These are phyloP conservation scores for Diadema setosum DNA, from an alignment of 35 echinoderm and acorn worm species.

Conservation along the genomic window DNA sequence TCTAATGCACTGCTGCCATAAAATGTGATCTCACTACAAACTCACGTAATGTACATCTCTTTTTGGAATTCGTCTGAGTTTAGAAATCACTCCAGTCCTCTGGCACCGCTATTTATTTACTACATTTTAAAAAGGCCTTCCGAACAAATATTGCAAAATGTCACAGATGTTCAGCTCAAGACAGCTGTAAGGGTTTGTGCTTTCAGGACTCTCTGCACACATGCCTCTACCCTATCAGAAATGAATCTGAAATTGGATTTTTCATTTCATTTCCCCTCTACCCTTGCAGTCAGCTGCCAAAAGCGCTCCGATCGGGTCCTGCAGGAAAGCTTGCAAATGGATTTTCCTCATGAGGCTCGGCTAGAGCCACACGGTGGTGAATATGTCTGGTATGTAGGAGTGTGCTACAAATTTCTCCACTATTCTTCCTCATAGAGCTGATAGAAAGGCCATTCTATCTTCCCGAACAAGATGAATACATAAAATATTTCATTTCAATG, in stretches of 20 bases:
- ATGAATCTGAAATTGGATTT: background rate
- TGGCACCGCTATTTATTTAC: background rate
- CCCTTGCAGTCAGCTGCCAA: background rate
- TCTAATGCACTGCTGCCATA: no score
- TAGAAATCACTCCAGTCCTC: no score
- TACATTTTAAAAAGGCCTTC: background rate
- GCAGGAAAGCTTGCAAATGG: slow-evolving; percentile 7
- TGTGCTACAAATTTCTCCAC: background rate
- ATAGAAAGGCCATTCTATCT: no score
- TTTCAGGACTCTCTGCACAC: no score
- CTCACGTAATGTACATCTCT: no score
- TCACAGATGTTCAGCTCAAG: background rate
- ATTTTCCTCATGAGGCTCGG: background rate
- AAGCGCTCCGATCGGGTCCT: background rate
- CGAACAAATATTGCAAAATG: background rate
- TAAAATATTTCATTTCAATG: no score
- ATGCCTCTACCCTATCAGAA: no score
- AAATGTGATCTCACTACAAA: no score
- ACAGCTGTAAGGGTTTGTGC: background rate
- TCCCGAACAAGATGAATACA: no score
- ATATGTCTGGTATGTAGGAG: slow-evolving; percentile 6
- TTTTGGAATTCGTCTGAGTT: no score
- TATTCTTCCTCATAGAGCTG: background rate
- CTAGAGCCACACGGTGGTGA: background rate
- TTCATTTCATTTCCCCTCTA: no score